Percentiles rank a stretch among this genome's conserved stretches.
Evolutionary conservation across 1,140 invertebrate genomes (phyloP).

Genomic region (Sminthurinus signatus): DNA sequence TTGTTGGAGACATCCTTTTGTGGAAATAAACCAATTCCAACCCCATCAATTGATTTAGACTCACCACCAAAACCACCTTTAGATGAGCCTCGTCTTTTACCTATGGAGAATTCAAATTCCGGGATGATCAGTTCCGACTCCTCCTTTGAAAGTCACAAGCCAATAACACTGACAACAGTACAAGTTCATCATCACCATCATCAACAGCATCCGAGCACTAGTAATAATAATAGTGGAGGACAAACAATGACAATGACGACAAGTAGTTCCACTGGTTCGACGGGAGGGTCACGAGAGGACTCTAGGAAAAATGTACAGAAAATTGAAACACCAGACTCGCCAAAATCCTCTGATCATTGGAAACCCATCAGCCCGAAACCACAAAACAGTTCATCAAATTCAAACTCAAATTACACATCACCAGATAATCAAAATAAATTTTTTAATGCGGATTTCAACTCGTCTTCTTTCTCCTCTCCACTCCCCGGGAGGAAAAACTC

Average conservation of each 20-base stretch:
- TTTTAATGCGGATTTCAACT: too few relatives aligned
- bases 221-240: too few relatives aligned
- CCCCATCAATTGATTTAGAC: conserved; percentile 49
- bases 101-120: neutral
- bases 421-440: too few relatives aligned
- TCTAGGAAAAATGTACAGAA: neutral
- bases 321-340: conserved; percentile 17
- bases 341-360: conserved; percentile 29
- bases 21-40: conserved; percentile 60
- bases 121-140: conserved; percentile 33
- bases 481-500: too few relatives aligned
- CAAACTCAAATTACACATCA: neutral
- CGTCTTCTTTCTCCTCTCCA: too few relatives aligned
- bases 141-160: conserved; percentile 36
- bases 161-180: conserved; percentile 16
- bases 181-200: conserved; percentile 36
- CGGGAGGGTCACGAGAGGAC: neutral
- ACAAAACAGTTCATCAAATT: neutral
- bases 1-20: conserved; percentile 82
- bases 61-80: conserved; percentile 44
- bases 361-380: conserved; percentile 8
- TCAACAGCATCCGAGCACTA: too few relatives aligned
- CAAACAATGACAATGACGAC: too few relatives aligned
- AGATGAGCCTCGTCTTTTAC: neutral
- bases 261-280: too few relatives aligned